Base-by-base conservation (phyloP, 2,797 vertebrate species). In the Cossypha caffra region DNA sequence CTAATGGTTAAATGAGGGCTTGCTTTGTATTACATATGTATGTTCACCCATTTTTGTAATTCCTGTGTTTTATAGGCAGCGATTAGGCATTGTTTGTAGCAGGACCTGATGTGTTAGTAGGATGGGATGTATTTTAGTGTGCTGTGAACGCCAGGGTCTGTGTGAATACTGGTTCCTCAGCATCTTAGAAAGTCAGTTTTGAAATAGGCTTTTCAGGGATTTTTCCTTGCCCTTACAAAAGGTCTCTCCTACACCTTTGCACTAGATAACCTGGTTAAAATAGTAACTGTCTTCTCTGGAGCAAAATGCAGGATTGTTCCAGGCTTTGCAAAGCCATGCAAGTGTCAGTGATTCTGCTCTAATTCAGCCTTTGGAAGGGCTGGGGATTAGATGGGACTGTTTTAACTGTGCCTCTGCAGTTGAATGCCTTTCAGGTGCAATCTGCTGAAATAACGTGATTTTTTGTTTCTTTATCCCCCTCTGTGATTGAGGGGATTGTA, bases 241-340 rank as follows among this genome's bases (percentile, higher is more conserved):
- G 24, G 55, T 75, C 54, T 84, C 13, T 93, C 35, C 17, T 89
- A 35, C 33, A 61, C 59, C 48, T 94, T 82, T 67, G 67, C 48
- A 15, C 13, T 85, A 45, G 67, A 52, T 89, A 85, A 67, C 24
- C 43, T 74, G 7, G 74, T 89, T 95, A 88, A 89, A 96, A 91
- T 59, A 94, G 43, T 38, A 45, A 42, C 80, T 55, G 0, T 63
- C 61, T 66, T 77, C 51, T 85, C 40, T 48, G n/a, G 59, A 84
- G 40, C 26, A 3, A 69, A 78, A 58, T 1, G 0, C 35, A 29
- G 33, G 59, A 25, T 85, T 63, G 33, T 76, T 94, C n/a, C 11
- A 55, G 35, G 14, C 51, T 75, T 63, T 62, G 42, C 43, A 63
- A 66, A 58, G 52, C 55, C 62, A 5, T 6, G 2, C 37, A 52